Percentiles rank a stretch among this genome's conserved stretches.
Conservation (phyloP, 2,113 vertebrate species). For the Chrysemys picta region DNA sequence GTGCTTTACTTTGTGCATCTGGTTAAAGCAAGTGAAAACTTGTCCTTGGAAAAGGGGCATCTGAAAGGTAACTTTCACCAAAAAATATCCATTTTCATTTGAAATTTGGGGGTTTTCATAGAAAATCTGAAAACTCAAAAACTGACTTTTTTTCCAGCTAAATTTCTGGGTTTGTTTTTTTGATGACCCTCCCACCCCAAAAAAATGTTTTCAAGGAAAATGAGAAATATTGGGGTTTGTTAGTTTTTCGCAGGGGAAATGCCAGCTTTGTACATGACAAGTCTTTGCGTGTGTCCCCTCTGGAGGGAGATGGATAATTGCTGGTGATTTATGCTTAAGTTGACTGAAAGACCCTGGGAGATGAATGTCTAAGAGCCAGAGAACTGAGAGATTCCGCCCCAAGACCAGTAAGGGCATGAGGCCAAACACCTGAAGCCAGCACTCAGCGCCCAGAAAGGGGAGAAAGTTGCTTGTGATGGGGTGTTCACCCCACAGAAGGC, state of each 20-base stretch:
- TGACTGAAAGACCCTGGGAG: too few species aligned
- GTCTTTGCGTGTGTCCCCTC: not conserved
- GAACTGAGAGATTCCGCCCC: not conserved
- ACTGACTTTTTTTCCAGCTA: not conserved
- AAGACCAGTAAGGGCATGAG: accelerated
- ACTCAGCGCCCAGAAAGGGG: not conserved
- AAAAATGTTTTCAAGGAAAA: not conserved
- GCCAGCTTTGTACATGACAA: not conserved
- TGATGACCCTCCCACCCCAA: accelerated
- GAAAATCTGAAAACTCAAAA: not conserved
- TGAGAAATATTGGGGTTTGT: not conserved
- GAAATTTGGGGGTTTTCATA: not conserved
- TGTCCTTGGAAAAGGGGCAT: not conserved
- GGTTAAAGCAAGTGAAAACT: not conserved
- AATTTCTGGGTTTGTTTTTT: not conserved
- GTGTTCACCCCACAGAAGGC: too few species aligned
- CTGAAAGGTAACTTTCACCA: accelerated
- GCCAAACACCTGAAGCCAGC: not conserved
- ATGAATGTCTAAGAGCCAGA: not conserved
- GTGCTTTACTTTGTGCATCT: not conserved
- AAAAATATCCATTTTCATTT: not conserved
- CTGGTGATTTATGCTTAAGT: not conserved
- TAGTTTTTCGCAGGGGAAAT: not conserved
- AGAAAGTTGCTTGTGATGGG: not conserved
- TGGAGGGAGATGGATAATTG: not conserved